A percentile compares a stretch with the other conserved stretches of the same genome.
Conservation (phyloP, 2,797 vertebrate species). For the Myotis vivesi region DNA sequence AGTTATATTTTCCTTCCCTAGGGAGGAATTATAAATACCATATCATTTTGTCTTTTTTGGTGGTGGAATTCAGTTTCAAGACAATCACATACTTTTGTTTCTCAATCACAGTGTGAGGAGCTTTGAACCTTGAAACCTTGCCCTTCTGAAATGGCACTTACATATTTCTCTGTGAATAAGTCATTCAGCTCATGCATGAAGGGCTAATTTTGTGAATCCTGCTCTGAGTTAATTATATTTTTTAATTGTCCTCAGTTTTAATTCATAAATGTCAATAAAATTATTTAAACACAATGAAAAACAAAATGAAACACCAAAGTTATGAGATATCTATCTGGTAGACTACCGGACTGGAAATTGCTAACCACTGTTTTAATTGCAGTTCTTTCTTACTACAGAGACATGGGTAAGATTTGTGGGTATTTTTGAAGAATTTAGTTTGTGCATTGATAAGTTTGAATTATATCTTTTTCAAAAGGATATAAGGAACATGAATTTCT, state of each 20-base stretch:
- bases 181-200: constrained; percentile 28
- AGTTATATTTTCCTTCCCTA: neutral
- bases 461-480: neutral
- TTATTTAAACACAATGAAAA: constrained; percentile 32
- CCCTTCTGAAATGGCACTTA: neutral
- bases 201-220: neutral
- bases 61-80: neutral
- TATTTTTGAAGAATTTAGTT: neutral
- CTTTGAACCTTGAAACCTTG: neutral
- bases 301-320: neutral
- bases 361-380: neutral
- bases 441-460: neutral
- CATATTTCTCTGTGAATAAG: neutral
- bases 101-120: neutral
- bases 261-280: neutral
- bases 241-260: constrained; percentile 37
- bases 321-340: neutral
- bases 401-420: neutral
- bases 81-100: neutral
- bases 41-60: neutral
- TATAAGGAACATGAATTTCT: neutral
- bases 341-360: neutral
- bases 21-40: neutral
- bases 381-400: neutral
- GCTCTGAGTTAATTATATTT: constrained; percentile 46